These are phyloP conservation scores for Procambarus clarkii DNA, from an alignment of 1,140 invertebrate genomes.

Conservation along the genomic window DNA sequence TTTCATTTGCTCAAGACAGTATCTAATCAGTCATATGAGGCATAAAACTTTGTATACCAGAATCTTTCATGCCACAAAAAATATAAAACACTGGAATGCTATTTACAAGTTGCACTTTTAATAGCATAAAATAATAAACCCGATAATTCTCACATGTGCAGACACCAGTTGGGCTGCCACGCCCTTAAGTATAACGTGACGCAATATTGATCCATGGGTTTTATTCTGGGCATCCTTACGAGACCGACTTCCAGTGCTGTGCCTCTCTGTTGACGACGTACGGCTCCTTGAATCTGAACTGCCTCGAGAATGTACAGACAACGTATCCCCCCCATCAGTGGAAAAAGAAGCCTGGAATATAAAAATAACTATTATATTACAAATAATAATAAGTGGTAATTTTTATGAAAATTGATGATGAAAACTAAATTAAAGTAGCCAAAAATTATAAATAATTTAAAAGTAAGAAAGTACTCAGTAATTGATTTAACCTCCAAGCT, in stretches of 20 bases:
- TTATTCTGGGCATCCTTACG: constrained; percentile 74
- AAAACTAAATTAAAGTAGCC: no score
- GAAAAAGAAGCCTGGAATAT: constrained; percentile 69
- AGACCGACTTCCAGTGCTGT: constrained; percentile 70
- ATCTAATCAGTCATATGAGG: no score
- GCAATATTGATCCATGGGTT: constrained; percentile 83
- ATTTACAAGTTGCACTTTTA: background rate
- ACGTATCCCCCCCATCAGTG: constrained; percentile 75
- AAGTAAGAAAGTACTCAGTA: no score
- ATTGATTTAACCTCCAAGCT: no score
- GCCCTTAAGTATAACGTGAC: constrained; percentile 88
- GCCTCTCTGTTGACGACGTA: constrained; percentile 71
- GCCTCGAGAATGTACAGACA: constrained; percentile 74
- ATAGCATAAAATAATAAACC: background rate
- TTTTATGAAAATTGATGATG: background rate
- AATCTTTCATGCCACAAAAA: no score
- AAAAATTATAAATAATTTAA: no score
- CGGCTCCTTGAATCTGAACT: constrained; percentile 74
- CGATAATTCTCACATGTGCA: constrained; percentile 81
- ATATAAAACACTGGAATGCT: no score
- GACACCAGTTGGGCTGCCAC: constrained; percentile 90
- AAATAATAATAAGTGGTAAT: background rate
- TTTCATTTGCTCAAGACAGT: no score
- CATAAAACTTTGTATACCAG: no score
- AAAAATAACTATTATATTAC: background rate